Conservation (phyloP, 2,113 vertebrate species). For the Acrocephalus kingi region DNA sequence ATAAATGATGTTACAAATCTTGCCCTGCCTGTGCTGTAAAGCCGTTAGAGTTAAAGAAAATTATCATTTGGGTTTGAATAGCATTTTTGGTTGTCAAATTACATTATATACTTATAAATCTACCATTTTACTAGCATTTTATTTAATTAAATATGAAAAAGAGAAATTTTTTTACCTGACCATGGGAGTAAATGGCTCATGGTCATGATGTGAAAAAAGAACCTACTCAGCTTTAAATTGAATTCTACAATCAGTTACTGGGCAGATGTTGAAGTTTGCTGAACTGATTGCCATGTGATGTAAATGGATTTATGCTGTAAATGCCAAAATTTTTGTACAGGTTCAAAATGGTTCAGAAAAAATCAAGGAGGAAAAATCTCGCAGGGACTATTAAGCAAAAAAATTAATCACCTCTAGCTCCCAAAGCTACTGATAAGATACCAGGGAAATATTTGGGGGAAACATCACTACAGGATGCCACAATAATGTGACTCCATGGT, state of each 20-base stretch:
- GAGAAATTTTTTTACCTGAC: background rate
- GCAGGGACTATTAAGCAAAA: background rate
- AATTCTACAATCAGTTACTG: background rate
- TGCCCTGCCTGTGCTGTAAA: background rate
- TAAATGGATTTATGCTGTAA: background rate
- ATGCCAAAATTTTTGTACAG: background rate
- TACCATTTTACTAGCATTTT: background rate
- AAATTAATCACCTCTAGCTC: background rate
- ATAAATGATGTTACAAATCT: too few species aligned
- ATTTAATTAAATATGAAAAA: background rate
- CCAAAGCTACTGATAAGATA: background rate
- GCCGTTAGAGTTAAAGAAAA: background rate
- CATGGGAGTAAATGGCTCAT: background rate
- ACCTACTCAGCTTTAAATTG: background rate
- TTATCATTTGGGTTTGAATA: background rate
- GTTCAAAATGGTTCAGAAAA: background rate
- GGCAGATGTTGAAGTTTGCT: background rate
- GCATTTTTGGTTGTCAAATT: background rate
- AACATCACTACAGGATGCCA: background rate
- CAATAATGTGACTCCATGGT: accelerated
- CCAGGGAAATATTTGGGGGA: background rate
- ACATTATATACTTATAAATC: background rate
- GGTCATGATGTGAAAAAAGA: background rate
- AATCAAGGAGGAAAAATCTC: background rate
- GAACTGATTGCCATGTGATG: background rate